These are phyloP conservation scores for Odontomyia ornata DNA, from an alignment of 2,888 invertebrate genomes.

Conservation along the genomic window DNA sequence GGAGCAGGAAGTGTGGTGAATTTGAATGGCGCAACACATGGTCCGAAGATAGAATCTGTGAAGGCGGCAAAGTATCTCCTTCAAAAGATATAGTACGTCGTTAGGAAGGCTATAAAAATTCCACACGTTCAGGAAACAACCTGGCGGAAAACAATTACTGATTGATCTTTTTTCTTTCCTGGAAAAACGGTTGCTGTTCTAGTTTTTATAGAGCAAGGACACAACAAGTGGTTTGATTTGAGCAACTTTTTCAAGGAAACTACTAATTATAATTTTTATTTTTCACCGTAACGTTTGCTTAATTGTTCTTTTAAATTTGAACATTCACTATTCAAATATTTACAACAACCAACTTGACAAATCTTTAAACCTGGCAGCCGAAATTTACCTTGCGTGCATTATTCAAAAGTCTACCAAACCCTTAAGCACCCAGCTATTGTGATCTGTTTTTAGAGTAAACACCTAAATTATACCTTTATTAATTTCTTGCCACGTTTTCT, in stretches of 20 bases:
- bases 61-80: neutral
- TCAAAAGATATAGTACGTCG: slow-evolving; percentile 1
- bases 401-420: neutral
- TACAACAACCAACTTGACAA: neutral
- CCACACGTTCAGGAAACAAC: slow-evolving; percentile 27
- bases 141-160: slow-evolving; percentile 27
- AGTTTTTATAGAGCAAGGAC: too few relatives aligned
- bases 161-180: slow-evolving; percentile 28
- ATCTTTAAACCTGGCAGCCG: neutral
- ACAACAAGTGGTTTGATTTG: neutral
- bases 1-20: too few relatives aligned
- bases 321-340: neutral
- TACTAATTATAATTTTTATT: too few relatives aligned
- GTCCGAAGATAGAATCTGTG: neutral
- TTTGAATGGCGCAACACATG: too few relatives aligned
- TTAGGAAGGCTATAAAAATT: slow-evolving; percentile 29
- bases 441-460: slow-evolving; percentile 33
- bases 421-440: slow-evolving; percentile 4
- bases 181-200: neutral
- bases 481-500: slow-evolving; percentile 20
- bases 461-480: slow-evolving; percentile 21
- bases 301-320: too few relatives aligned
- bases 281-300: too few relatives aligned
- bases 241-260: neutral
- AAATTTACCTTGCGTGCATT: neutral